Evolutionary conservation across 2,797 vertebrate genomes (phyloP).

Genomic region (Bucorvus abyssinicus): DNA sequence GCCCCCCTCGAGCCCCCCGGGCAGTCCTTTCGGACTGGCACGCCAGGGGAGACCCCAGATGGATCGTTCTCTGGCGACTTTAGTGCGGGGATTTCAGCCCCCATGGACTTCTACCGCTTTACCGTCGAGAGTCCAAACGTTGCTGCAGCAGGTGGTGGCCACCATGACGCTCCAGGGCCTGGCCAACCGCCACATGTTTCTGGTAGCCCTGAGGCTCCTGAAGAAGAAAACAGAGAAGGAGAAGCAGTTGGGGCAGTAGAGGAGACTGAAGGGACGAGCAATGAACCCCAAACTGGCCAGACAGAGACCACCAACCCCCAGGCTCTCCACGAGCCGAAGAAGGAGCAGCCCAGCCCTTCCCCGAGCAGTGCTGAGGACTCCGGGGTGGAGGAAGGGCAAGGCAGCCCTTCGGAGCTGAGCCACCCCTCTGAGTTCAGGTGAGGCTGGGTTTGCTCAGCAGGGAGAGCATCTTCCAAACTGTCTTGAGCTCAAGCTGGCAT

Average conservation of each 20-base stretch:
- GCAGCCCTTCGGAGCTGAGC: slow-evolving; percentile 79
- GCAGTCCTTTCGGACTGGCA: slow-evolving; percentile 91
- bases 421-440: slow-evolving; percentile 96
- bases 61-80: slow-evolving; percentile 66
- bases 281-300: neutral
- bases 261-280: neutral
- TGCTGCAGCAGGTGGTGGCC: slow-evolving; percentile 88
- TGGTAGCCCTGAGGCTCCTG: slow-evolving; percentile 84
- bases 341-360: slow-evolving; percentile 74
- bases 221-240: slow-evolving; percentile 78
- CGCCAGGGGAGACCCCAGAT: slow-evolving; percentile 83
- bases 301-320: neutral
- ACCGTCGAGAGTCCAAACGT: slow-evolving; percentile 89
- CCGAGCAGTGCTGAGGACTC: slow-evolving; percentile 77
- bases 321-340: slow-evolving; percentile 24
- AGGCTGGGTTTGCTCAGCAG: slow-evolving; percentile 2
- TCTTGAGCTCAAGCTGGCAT: neutral
- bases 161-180: slow-evolving; percentile 94
- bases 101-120: slow-evolving; percentile 90
- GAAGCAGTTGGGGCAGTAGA: slow-evolving; percentile 64
- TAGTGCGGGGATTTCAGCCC: slow-evolving; percentile 76
- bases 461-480: neutral
- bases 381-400: slow-evolving; percentile 79
- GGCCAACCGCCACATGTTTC: slow-evolving; percentile 88
- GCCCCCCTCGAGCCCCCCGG: slow-evolving; percentile 48